Evolutionary conservation across 2,113 vertebrate species (phyloP).

Genomic region (Psittacula cyanocephala): DNA sequence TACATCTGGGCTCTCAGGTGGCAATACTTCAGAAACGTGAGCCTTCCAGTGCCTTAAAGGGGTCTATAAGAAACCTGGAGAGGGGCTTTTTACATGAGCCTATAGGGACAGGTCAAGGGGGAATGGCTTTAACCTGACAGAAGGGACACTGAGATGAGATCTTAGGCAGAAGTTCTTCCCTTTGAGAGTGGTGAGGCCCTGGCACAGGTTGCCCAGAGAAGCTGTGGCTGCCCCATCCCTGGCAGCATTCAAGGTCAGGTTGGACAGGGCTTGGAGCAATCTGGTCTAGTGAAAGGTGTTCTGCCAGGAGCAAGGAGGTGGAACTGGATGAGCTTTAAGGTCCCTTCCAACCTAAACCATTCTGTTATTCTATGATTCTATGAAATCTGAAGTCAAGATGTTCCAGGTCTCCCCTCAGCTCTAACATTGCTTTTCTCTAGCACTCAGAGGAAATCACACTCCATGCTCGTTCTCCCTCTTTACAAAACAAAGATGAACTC

Average conservation of each 20-base stretch:
- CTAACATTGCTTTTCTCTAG: background rate
- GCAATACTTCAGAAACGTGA: background rate
- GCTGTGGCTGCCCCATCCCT: background rate
- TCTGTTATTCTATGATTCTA: background rate
- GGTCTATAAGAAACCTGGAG: background rate
- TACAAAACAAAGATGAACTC: background rate
- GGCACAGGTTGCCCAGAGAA: background rate
- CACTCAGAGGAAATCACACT: background rate
- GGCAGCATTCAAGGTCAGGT: background rate
- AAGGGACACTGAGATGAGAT: background rate
- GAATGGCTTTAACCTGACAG: background rate
- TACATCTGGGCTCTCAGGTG: background rate
- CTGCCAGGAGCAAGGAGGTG: background rate
- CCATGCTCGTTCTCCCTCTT: background rate
- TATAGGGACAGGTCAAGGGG: background rate
- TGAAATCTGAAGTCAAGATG: background rate
- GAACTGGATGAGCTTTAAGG: background rate
- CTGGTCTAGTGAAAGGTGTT: background rate
- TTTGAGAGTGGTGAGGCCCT: background rate
- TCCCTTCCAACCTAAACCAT: background rate
- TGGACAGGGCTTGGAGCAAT: background rate
- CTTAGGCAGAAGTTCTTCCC: background rate
- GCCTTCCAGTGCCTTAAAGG: background rate
- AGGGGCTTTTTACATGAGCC: background rate
- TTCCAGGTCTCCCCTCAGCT: background rate